phyloP scores from a whole-genome alignment of 2,888 invertebrate species.

The Volucella inanis region DNA sequence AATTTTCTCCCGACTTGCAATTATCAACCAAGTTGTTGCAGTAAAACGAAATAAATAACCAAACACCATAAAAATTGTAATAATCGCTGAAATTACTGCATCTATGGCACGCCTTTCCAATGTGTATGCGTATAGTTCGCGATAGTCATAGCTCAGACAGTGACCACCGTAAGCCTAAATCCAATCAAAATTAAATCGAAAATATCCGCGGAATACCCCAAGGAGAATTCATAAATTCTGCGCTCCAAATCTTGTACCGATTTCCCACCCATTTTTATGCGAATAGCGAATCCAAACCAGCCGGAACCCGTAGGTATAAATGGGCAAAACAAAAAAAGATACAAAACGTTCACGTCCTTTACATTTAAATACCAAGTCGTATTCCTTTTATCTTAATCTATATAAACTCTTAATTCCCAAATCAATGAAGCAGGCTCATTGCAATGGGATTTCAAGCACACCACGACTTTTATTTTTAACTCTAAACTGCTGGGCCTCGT shows the following conservation, averaged over 20 bases:
- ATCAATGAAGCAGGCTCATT: conserved; percentile 34
- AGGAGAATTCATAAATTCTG: conserved; percentile 54
- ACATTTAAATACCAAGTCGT: neutral
- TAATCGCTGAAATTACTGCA: conserved; percentile 38
- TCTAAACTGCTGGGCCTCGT: conserved; percentile 48
- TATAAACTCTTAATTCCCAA: conserved; percentile 40
- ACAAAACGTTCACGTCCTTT: conserved; percentile 23
- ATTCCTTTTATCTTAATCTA: conserved; percentile 68
- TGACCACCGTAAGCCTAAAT: conserved; percentile 50
- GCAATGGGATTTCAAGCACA: conserved; percentile 10
- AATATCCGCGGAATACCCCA: conserved; percentile 31
- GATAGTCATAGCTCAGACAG: neutral
- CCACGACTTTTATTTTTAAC: conserved; percentile 55
- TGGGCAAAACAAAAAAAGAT: neutral
- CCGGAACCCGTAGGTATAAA: conserved; percentile 5
- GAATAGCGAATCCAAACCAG: conserved; percentile 32
- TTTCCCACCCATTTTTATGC: conserved; percentile 48
- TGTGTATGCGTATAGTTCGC: conserved; percentile 21
- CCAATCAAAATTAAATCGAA: conserved; percentile 49
- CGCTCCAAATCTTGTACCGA: conserved; percentile 23
- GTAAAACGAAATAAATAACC: conserved; percentile 36
- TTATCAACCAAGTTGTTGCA: conserved; percentile 59
- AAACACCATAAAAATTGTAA: conserved; percentile 52
- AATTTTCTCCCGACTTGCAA: conserved; percentile 37
- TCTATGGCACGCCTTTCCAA: conserved; percentile 21